Evolutionary conservation across 2,797 vertebrate species (phyloP).

Genomic region (Ambastaia sidthimunki): DNA sequence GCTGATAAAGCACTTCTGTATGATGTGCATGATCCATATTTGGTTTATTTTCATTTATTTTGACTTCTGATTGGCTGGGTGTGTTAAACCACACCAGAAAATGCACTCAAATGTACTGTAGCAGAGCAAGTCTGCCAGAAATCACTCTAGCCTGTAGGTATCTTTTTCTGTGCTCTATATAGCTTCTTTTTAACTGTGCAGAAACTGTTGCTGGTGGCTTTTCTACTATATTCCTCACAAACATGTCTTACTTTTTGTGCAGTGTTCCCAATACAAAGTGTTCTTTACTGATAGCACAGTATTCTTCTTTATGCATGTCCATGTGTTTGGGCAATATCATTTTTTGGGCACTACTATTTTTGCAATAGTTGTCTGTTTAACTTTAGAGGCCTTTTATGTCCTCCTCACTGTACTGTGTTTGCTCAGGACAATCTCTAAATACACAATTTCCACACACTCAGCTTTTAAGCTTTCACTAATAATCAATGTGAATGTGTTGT

Average conservation of each 20-base stretch:
- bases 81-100: neutral
- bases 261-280: neutral
- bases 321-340: neutral
- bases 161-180: constrained; percentile 17
- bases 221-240: neutral
- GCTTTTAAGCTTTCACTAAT: neutral
- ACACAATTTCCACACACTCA: neutral
- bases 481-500: neutral
- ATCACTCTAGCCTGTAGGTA: neutral
- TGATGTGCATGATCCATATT: neutral
- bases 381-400: neutral
- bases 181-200: neutral
- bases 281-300: neutral
- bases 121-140: constrained; percentile 5
- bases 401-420: neutral
- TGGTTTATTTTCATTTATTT: neutral
- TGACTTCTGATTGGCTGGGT: neutral
- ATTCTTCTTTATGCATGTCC: neutral
- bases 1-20: neutral
- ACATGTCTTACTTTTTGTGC: neutral
- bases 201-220: neutral
- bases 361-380: no score
- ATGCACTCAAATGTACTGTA: neutral
- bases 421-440: neutral
- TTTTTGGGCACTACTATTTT: no score